phyloP scores from a whole-genome alignment of 2,888 invertebrate genomes.

The Lithophane socia region DNA sequence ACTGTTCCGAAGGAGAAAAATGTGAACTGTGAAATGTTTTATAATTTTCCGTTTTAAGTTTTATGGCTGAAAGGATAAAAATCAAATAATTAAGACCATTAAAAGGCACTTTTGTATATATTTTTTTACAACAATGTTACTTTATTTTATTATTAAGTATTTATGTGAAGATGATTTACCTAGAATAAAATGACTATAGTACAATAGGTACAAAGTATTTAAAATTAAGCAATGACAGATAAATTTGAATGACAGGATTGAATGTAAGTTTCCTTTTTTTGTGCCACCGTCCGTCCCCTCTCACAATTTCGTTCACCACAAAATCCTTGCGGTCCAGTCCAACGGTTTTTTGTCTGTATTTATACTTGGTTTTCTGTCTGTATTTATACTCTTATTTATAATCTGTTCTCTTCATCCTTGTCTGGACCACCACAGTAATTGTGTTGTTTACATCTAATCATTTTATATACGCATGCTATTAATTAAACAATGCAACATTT shows the following conservation, averaged over 20 bases:
- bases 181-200: too few relatives aligned
- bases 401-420: background rate
- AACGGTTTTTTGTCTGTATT: background rate
- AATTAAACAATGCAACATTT: slow-evolving; percentile 49
- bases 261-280: background rate
- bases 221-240: too few relatives aligned
- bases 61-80: background rate
- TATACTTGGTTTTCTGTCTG: background rate
- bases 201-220: too few relatives aligned
- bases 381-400: background rate
- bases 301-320: background rate
- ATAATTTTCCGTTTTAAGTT: background rate
- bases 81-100: too few relatives aligned
- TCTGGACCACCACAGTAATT: background rate
- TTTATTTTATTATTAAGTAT: too few relatives aligned
- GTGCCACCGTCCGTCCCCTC: background rate
- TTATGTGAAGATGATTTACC: too few relatives aligned
- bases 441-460: background rate
- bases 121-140: too few relatives aligned
- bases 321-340: background rate
- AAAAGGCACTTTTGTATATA: too few relatives aligned
- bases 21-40: background rate
- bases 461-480: too few relatives aligned
- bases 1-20: too few relatives aligned
- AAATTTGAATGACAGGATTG: too few relatives aligned